phyloP scores from a whole-genome alignment of 2,113 vertebrate species.

The Zapornia atra region DNA sequence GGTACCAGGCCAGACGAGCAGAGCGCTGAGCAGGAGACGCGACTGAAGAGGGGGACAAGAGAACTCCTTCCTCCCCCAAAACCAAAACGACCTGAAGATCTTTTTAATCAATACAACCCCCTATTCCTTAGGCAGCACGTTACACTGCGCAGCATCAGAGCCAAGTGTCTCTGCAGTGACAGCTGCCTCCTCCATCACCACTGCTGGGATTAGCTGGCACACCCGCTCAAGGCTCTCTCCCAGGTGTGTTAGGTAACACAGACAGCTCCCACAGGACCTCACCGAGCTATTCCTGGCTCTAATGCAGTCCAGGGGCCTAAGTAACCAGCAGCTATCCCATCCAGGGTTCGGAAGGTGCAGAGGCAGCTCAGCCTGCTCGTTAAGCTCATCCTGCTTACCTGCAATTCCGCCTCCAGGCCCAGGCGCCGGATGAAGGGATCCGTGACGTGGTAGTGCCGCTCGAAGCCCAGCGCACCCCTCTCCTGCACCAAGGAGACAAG shows the following conservation, averaged over 20 bases:
- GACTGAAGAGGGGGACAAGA: background rate
- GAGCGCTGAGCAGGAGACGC: background rate
- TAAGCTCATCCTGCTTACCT: slow-evolving; percentile 76
- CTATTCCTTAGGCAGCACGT: background rate
- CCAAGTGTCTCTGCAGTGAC: background rate
- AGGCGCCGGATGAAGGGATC: slow-evolving; percentile 95
- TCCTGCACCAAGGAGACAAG: slow-evolving; percentile 78
- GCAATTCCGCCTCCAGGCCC: slow-evolving; percentile 93
- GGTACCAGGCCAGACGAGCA: background rate
- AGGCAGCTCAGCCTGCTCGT: background rate
- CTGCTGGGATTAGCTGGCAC: background rate
- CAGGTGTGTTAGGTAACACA: background rate
- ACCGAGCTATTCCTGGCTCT: background rate
- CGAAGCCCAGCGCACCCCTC: slow-evolving; percentile 87
- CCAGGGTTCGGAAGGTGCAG: background rate
- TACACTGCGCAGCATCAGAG: background rate
- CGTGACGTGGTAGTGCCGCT: slow-evolving; percentile 91
- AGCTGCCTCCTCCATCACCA: background rate
- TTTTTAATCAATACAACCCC: background rate
- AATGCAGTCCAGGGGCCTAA: background rate
- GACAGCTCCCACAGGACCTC: background rate
- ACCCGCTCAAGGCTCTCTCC: background rate
- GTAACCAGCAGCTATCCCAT: background rate
- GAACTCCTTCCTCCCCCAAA: background rate
- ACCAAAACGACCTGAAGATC: background rate